Conservation (phyloP, 2,113 vertebrate species). For the Pluvialis apricaria region DNA sequence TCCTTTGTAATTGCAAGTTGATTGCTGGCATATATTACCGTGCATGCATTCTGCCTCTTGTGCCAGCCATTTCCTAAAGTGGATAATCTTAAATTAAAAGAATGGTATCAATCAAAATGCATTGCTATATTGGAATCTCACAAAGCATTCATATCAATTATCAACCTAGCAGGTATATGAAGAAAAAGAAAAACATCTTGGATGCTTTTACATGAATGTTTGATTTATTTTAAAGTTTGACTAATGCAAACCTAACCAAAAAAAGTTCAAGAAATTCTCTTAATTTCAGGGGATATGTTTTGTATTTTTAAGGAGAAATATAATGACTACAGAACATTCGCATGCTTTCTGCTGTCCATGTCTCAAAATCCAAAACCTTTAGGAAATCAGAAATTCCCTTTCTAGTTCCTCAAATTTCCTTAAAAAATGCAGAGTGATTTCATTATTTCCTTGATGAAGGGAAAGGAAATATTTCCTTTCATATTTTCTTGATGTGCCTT, state of each 20-base stretch:
- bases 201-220: slow-evolving; percentile 20
- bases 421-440: background rate
- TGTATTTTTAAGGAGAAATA: background rate
- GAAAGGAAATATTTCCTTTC: background rate
- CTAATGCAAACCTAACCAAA: slow-evolving; percentile 1
- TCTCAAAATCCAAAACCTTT: background rate
- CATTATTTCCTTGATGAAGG: background rate
- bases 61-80: slow-evolving; percentile 57
- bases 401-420: background rate
- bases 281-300: background rate
- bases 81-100: slow-evolving; percentile 72
- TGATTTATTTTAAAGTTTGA: slow-evolving; percentile 3
- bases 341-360: background rate
- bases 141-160: slow-evolving; percentile 39
- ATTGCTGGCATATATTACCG: slow-evolving; percentile 68
- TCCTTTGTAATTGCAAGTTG: slow-evolving; percentile 72
- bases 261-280: slow-evolving; percentile 13
- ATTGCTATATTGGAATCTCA: background rate
- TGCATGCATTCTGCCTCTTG: slow-evolving; percentile 28
- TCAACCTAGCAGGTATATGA: background rate
- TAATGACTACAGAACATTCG: background rate
- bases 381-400: background rate
- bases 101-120: slow-evolving; percentile 29
- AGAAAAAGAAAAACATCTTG: background rate
- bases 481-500: background rate